These are phyloP conservation scores for Conger conger DNA, from an alignment of 2,113 vertebrate species.

Conservation along the genomic window DNA sequence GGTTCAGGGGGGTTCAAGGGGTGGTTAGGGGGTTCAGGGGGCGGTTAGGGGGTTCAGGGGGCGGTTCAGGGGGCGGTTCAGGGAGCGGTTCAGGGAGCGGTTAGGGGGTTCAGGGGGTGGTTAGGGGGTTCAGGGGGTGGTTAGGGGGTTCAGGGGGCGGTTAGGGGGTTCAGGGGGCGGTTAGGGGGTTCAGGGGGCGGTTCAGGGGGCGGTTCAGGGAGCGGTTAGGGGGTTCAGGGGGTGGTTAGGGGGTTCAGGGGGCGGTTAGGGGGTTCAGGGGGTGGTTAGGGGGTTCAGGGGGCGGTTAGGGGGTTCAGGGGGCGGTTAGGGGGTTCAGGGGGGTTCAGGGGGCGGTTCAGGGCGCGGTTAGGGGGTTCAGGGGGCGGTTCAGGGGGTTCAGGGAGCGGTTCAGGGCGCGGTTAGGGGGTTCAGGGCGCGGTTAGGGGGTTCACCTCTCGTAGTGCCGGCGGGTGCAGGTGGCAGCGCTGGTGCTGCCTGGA, in stretches of 20 bases:
- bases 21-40: not conserved
- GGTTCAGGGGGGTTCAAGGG: no score
- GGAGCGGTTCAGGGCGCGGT: no score
- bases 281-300: not conserved
- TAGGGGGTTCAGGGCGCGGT: not conserved
- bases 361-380: not conserved
- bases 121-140: not conserved
- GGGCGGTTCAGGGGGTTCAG: no score
- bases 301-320: not conserved
- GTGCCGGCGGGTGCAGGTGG: constrained; percentile 77
- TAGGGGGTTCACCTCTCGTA: constrained; percentile 73
- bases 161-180: not conserved
- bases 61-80: not conserved
- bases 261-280: not conserved
- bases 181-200: not conserved
- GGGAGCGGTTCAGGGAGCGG: not conserved
- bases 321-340: not conserved
- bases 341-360: not conserved
- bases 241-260: not conserved
- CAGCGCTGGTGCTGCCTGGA: constrained; percentile 76
- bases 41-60: constrained; percentile 39
- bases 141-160: not conserved
- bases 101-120: constrained; percentile 33
- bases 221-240: not conserved
- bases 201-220: not conserved